Evolutionary conservation across 2,797 vertebrate species (phyloP), one percentile per base, ranked within the genome.

Genomic region (Falco biarmicus): DNA sequence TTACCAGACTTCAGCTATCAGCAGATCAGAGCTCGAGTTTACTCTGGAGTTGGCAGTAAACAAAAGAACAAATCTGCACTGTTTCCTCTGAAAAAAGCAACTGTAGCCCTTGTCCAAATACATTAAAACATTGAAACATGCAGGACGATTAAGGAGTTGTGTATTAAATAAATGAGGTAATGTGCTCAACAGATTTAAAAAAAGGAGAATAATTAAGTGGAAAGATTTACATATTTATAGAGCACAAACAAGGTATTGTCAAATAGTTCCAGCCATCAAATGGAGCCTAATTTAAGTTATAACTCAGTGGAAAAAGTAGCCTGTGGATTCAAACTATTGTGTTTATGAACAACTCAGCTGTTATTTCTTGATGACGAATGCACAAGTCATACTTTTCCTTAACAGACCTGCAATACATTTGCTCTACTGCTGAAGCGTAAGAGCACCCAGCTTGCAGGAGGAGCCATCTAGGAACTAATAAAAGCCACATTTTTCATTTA

Each of bases 21-120:
- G 83, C 53, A 76, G 82, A 89, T 95, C 79, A 92, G 96, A 92
- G 73, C 47, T 69, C 57, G 78, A 93, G 95, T 92, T 95, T 93
- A 92, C 81, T 75, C n/a, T 48, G 56, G 53, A 84, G 60, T 10
- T 94, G 68, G 90, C 64, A 92, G 90, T 91, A 95, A 97, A 91
- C 84, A 93, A 93, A 87, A 88, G 69, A 94, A 93, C 65, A 95
- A 94, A 93, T 86, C 84, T 20, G 48, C 78, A 78, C 79, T 86
- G 78, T 81, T 97, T 89, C 87, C 80, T 28, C 47, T 74, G 45
- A 94, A 90, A 94, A 92, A 89, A 93, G 43, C 83, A 80, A 91
- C 13, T 32, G 75, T 26, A 94, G 84, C 50, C 57, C 73, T 93
- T 79, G 47, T 45, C 78, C 86, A 94, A 95, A 92, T 74, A 82